Conservation (phyloP, 2,797 vertebrate species). For the Galago senegalensis region DNA sequence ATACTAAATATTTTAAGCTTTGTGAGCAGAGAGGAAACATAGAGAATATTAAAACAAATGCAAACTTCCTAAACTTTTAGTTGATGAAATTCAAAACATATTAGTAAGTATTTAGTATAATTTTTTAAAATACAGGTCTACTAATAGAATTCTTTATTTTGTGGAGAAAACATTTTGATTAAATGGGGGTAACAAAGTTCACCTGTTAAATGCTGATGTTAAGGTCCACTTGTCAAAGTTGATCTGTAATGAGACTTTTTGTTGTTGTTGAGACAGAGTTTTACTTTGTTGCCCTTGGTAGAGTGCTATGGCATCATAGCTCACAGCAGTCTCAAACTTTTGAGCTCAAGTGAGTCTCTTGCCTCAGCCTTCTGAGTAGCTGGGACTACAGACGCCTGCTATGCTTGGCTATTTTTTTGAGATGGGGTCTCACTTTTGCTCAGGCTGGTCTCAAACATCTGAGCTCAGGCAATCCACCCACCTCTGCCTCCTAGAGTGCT, state of each 20-base stretch:
- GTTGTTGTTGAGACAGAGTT: no score
- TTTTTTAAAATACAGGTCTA: neutral
- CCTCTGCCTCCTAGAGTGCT: no score
- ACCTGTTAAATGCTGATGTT: conserved; percentile 11
- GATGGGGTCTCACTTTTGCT: no score
- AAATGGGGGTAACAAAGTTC: neutral
- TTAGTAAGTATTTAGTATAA: neutral
- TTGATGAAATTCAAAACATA: conserved; percentile 12
- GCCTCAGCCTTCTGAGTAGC: no score
- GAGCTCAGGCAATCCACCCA: no score
- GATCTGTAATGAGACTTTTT: neutral
- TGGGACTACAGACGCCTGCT: no score
- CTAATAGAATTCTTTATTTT: neutral
- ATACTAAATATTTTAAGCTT: conserved; percentile 32
- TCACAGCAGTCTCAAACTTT: no score
- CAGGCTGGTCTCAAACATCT: no score
- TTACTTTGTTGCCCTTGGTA: no score
- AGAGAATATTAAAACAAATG: neutral
- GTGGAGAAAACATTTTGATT: neutral
- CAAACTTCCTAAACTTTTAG: neutral
- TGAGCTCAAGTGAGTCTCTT: no score
- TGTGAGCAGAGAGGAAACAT: neutral
- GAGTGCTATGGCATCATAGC: no score
- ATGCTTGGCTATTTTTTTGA: no score
- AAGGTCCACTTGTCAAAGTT: neutral